phyloP scores from a whole-genome alignment of 2,888 invertebrate species.

The Dryobota labecula region DNA sequence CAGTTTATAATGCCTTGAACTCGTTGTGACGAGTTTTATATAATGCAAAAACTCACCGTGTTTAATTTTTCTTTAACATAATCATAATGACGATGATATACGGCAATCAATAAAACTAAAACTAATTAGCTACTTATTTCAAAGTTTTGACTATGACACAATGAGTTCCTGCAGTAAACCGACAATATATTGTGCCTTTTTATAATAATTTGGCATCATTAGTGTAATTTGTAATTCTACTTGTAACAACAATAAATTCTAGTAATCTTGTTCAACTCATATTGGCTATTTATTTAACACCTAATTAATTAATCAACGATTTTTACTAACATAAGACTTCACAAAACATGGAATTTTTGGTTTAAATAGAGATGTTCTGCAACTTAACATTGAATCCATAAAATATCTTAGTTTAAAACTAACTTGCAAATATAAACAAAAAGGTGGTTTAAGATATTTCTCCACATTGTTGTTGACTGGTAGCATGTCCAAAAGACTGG shows the following conservation, averaged over 20 bases:
- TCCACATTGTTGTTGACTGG: background rate
- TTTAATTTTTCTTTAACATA: too few species aligned
- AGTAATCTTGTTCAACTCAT: background rate
- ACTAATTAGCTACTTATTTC: too few species aligned
- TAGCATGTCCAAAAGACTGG: too few species aligned
- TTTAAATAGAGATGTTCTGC: background rate
- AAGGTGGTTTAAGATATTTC: background rate
- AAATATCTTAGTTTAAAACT: background rate
- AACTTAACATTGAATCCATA: background rate
- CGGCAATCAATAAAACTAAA: too few species aligned
- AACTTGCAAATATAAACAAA: background rate
- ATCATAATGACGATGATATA: too few species aligned
- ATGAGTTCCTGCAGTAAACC: too few species aligned
- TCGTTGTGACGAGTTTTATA: too few species aligned
- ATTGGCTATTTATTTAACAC: background rate
- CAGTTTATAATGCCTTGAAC: too few species aligned
- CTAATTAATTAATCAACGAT: background rate
- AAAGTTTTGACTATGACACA: too few species aligned
- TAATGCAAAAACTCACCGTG: too few species aligned
- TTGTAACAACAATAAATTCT: background rate
- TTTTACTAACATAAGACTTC: background rate
- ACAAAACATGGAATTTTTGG: background rate
- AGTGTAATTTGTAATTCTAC: background rate
- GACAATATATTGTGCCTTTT: too few species aligned
- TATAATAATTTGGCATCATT: too few species aligned